A percentile compares a stretch with the other conserved stretches of the same genome.
Evolutionary conservation across 2,797 vertebrate genomes (phyloP).

Genomic region (Mormyrus proboscirostris): DNA sequence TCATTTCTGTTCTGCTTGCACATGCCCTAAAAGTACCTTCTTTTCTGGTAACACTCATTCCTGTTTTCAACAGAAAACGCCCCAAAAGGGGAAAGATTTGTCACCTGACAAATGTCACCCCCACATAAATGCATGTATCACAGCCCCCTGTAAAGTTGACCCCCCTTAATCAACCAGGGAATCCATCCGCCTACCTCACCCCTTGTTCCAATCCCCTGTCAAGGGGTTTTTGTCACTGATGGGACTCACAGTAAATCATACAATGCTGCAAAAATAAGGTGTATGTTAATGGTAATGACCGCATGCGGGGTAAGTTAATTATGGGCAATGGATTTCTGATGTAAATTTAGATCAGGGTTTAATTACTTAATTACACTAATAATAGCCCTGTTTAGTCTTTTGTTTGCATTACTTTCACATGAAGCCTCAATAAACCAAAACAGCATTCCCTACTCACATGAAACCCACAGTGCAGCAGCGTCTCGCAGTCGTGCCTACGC

Average conservation of each 20-base stretch:
- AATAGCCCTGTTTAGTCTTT: background rate
- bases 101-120: background rate
- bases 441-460: background rate
- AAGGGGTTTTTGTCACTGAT: background rate
- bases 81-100: background rate
- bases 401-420: background rate
- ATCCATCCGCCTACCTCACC: background rate
- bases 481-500: background rate
- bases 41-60: background rate
- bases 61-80: background rate
- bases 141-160: background rate
- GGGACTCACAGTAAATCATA: background rate
- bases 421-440: background rate
- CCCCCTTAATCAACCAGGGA: background rate
- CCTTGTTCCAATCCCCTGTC: background rate
- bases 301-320: background rate
- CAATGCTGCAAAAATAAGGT: background rate
- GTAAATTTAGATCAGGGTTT: background rate
- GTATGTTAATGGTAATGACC: background rate
- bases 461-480: background rate
- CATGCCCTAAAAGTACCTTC: background rate
- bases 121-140: background rate
- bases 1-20: background rate
- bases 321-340: background rate
- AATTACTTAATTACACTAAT: background rate